Base-by-base conservation (phyloP, 2,888 invertebrate genomes). In the Erebia epiphron region DNA sequence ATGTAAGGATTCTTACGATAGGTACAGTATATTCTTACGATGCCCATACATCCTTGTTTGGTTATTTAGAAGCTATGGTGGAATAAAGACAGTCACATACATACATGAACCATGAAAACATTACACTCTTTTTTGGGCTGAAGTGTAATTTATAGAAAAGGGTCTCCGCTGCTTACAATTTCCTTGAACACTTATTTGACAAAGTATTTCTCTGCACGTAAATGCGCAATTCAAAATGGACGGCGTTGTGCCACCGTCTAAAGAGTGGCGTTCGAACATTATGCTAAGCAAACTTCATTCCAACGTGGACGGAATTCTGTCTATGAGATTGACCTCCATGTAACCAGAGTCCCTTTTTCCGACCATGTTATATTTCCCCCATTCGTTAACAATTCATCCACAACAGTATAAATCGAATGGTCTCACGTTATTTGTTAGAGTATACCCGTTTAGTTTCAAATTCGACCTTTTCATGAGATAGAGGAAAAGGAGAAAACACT, bases 231-330 rank as follows among this genome's bases (percentile, higher is more conserved):
- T 61, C 61, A 21, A 46, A 46, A 61, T 61, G 46, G 61, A n/a
- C 46, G 46, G 13, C 61, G 43, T 13, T 13, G 41, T 11, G 60
- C 60, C 35, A 18, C 18, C 61, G 4, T 43, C 61, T 18, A 14
- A 21, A 61, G 46, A 43, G 61, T 46, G 61, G 61, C 61, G 41
- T 61, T 61, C 43, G 16, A 61, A 46, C 61, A 61, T 61, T 61
- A 61, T 61, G 43, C 61, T 61, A 16, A 43, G 61, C 13, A 61
- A 61, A 61, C 61, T 61, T 61, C 46, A 46, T 61, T 46, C 61
- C 18, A 46, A 61, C 61, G 61, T 61, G 61, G 18, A 46, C 1
- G 43, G 61, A 61, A 61, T 61, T 11, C 43, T 46, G 18, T 61
- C 46, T 18, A 43, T 43, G 8, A 61, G 61, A 61, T 61, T 50